These are phyloP conservation scores for Semaprochilodus insignis DNA, from an alignment of 2,797 vertebrate genomes.

Conservation along the genomic window DNA sequence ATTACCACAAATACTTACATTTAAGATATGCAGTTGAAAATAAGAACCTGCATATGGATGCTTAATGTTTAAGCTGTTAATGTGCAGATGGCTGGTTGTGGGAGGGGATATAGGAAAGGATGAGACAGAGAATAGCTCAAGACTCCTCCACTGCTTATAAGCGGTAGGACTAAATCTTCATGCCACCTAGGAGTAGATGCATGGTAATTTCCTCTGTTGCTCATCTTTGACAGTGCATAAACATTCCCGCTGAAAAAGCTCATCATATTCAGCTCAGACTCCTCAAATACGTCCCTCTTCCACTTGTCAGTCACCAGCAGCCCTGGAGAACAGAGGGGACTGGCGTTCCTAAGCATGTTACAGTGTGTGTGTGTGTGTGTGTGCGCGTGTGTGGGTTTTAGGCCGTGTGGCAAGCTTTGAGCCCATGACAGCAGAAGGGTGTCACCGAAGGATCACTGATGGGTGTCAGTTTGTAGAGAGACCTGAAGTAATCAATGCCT, in stretches of 20 bases:
- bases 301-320: constrained; percentile 52
- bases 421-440: constrained; percentile 67
- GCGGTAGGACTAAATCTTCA: constrained; percentile 70
- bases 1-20: neutral
- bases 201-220: constrained; percentile 46
- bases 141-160: constrained; percentile 71
- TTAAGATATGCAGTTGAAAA: neutral
- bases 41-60: neutral
- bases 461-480: constrained; percentile 70
- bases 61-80: neutral
- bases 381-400: constrained; percentile 20
- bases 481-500: constrained; percentile 63
- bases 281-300: constrained; percentile 43
- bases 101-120: constrained; percentile 26
- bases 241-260: constrained; percentile 48
- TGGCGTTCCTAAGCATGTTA: constrained; percentile 56
- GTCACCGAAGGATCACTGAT: constrained; percentile 73
- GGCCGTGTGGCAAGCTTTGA: constrained; percentile 58
- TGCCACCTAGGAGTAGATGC: constrained; percentile 74
- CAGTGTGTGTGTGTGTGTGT: constrained; percentile 18
- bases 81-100: neutral
- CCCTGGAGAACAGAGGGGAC: constrained; percentile 47
- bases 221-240: constrained; percentile 50
- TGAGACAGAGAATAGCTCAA: constrained; percentile 65
- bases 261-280: constrained; percentile 56